These are phyloP conservation scores for Galendromus occidentalis DNA, from an alignment of 1,140 invertebrate genomes.

Conservation along the genomic window DNA sequence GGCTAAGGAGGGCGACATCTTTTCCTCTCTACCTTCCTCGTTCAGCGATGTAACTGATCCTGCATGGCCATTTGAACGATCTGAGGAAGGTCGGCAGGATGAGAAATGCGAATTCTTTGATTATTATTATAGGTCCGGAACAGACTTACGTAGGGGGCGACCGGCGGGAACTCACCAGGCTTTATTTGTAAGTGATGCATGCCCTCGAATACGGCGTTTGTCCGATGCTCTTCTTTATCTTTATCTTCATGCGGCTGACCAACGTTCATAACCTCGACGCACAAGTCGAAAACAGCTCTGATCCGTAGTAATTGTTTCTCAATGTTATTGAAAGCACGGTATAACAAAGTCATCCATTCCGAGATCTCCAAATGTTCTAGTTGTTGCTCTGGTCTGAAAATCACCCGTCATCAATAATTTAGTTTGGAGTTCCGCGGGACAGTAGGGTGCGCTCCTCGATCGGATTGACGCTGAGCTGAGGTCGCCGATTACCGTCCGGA, in stretches of 20 bases:
- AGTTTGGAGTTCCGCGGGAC: no score
- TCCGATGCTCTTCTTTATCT: no score
- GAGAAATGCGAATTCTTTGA: no score
- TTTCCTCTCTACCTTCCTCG: background rate
- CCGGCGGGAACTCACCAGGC: background rate
- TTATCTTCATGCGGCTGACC: background rate
- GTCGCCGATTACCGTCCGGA: no score
- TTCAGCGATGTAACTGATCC: conserved; percentile 1
- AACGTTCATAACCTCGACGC: background rate
- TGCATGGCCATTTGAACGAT: background rate
- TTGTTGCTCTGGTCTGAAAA: conserved; percentile 1
- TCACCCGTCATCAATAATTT: no score
- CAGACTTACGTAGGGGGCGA: no score
- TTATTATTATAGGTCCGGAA: no score
- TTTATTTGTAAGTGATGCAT: background rate
- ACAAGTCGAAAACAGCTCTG: background rate
- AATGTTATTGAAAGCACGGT: conserved; percentile 3
- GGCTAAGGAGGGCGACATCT: background rate
- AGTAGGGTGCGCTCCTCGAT: no score
- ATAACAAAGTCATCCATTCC: conserved; percentile 1
- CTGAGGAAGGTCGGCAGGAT: no score
- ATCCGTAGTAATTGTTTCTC: background rate
- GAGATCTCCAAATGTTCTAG: conserved; percentile 3
- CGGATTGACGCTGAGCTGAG: no score
- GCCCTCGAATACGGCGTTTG: background rate